Conservation (phyloP, 1,140 invertebrate genomes). For the Chrysoperla carnea region DNA sequence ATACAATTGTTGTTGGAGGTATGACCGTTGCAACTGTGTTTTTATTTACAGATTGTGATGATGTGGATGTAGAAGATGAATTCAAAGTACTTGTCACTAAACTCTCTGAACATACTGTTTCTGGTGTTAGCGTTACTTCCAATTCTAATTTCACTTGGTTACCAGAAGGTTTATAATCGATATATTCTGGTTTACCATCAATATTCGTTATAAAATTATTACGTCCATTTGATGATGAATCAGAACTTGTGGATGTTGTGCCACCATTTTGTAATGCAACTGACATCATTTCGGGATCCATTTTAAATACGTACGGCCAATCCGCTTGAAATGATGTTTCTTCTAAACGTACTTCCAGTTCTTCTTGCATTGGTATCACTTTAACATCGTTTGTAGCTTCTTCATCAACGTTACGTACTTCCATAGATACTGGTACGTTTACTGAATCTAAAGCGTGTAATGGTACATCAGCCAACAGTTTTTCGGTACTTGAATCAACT, state of each 20-base stretch:
- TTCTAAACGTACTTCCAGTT: slow-evolving; percentile 27
- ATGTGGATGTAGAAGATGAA: slow-evolving; percentile 18
- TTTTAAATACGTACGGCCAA: slow-evolving; percentile 21
- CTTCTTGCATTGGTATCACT: slow-evolving; percentile 31
- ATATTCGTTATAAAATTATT: no score
- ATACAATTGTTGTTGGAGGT: slow-evolving; percentile 30
- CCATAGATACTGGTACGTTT: slow-evolving; percentile 13
- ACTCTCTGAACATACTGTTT: slow-evolving; percentile 23
- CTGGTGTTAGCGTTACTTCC: slow-evolving; percentile 30
- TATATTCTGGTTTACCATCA: slow-evolving; percentile 6
- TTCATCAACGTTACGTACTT: slow-evolving; percentile 13
- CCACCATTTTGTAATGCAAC: slow-evolving; percentile 10
- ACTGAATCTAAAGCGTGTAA: slow-evolving; percentile 18
- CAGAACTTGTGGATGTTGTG: slow-evolving; percentile 5
- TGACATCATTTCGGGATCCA: slow-evolving; percentile 20
- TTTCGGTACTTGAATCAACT: slow-evolving; percentile 26
- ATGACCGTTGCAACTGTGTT: slow-evolving; percentile 21
- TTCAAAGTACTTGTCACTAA: slow-evolving; percentile 23
- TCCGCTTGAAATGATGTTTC: slow-evolving; percentile 22
- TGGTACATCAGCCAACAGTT: slow-evolving; percentile 18
- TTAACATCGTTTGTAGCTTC: slow-evolving; percentile 20
- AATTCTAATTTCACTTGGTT: slow-evolving; percentile 28
- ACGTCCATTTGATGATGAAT: slow-evolving; percentile 6
- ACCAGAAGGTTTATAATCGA: not conserved
- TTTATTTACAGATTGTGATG: slow-evolving; percentile 14